phyloP scores from a whole-genome alignment of 2,888 invertebrate genomes.

The Orthosia cruda region DNA sequence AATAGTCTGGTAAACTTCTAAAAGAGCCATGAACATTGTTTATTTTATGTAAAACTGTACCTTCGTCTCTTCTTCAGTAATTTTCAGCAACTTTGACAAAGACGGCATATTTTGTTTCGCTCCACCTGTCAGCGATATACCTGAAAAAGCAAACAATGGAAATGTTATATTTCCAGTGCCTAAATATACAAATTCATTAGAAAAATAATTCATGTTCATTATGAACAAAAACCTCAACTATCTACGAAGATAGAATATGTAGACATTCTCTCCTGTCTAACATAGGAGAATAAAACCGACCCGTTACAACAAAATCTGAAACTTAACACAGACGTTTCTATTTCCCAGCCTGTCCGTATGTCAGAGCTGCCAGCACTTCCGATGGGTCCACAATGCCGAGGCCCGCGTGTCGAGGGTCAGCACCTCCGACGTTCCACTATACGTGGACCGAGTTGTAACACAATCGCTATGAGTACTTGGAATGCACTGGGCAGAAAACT shows the following conservation, averaged over 20 bases:
- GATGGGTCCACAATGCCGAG: background rate
- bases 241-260: background rate
- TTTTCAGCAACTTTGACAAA: constrained; percentile 92
- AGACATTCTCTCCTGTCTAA: background rate
- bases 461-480: too few species aligned
- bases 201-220: too few species aligned
- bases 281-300: background rate
- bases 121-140: constrained; percentile 87
- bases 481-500: background rate
- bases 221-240: background rate
- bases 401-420: background rate
- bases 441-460: background rate
- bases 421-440: background rate
- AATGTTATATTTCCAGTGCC: background rate
- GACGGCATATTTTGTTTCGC: constrained; percentile 90
- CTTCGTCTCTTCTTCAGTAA: constrained; percentile 92
- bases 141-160: constrained; percentile 67
- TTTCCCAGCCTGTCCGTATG: background rate
- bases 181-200: too few species aligned
- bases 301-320: background rate
- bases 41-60: constrained; percentile 67
- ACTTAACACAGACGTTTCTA: constrained; percentile 4
- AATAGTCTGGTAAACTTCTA: background rate
- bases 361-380: constrained; percentile 18
- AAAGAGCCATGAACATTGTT: background rate